Evolutionary conservation across 2,797 vertebrate species (phyloP).

Genomic region (Staurois parvus): DNA sequence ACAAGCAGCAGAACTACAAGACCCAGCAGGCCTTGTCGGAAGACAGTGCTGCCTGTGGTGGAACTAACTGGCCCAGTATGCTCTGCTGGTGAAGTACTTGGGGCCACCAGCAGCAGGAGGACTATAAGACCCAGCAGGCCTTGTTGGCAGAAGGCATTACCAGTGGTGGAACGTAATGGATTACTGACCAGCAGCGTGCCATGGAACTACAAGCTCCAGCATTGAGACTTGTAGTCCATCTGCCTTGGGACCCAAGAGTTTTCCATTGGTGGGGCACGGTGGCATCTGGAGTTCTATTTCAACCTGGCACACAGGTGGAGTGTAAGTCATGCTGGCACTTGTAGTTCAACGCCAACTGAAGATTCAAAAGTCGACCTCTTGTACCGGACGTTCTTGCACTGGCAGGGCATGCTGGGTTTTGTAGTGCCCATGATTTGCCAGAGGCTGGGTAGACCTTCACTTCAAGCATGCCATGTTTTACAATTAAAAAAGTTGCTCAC

Average conservation of each 20-base stretch:
- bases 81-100: not conserved
- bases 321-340: too few species aligned
- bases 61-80: not conserved
- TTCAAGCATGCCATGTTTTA: not conserved
- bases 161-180: too few species aligned
- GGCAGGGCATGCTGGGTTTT: not conserved
- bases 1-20: not conserved
- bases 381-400: not conserved
- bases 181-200: too few species aligned
- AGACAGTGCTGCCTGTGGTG: accelerated
- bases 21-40: not conserved
- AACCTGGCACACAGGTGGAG: too few species aligned
- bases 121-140: not conserved
- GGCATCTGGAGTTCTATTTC: too few species aligned
- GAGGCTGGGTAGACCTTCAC: not conserved
- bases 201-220: not conserved
- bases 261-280: too few species aligned
- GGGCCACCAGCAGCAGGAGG: not conserved
- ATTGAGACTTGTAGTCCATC: not conserved
- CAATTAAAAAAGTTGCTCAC: constrained; percentile 69
- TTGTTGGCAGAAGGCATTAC: too few species aligned
- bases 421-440: not conserved
- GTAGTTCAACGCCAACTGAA: too few species aligned
- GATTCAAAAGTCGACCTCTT: too few species aligned
- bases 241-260: too few species aligned